Conservation (phyloP, 2,113 vertebrate genomes). For the Orientallactaga bullata region DNA sequence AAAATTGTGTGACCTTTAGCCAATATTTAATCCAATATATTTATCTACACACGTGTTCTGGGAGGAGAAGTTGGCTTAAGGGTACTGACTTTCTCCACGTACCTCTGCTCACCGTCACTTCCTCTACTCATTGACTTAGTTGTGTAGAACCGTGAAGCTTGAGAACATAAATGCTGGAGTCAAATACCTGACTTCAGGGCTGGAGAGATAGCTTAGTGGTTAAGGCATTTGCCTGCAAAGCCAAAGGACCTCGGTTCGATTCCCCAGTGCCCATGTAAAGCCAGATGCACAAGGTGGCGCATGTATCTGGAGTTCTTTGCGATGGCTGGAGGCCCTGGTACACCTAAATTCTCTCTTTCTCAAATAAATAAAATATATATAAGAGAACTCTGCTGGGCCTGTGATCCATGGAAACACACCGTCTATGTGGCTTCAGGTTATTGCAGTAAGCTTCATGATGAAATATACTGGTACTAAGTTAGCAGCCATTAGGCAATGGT, state of each 20-base stretch:
- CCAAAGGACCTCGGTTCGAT: too few relatives aligned
- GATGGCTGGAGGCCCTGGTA: too few relatives aligned
- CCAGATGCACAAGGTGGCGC: too few relatives aligned
- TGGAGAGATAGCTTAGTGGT: too few relatives aligned
- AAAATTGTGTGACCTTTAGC: background rate
- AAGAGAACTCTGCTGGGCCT: background rate
- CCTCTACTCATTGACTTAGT: background rate
- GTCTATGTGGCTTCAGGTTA: conserved; percentile 22
- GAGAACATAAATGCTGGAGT: background rate
- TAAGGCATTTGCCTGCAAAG: too few relatives aligned
- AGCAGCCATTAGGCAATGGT: conserved; percentile 19
- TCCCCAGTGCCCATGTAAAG: too few relatives aligned
- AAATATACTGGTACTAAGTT: background rate
- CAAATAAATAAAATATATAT: too few relatives aligned
- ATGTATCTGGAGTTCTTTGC: too few relatives aligned
- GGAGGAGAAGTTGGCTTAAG: background rate
- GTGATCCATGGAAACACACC: background rate
- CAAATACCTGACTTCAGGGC: background rate
- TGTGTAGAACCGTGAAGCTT: background rate
- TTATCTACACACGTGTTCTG: background rate
- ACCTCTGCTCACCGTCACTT: background rate
- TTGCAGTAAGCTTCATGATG: background rate
- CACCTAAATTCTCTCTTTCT: too few relatives aligned
- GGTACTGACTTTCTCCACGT: background rate
- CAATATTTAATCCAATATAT: background rate